phyloP scores from a whole-genome alignment of 2,113 vertebrate species.

The Athene noctua region DNA sequence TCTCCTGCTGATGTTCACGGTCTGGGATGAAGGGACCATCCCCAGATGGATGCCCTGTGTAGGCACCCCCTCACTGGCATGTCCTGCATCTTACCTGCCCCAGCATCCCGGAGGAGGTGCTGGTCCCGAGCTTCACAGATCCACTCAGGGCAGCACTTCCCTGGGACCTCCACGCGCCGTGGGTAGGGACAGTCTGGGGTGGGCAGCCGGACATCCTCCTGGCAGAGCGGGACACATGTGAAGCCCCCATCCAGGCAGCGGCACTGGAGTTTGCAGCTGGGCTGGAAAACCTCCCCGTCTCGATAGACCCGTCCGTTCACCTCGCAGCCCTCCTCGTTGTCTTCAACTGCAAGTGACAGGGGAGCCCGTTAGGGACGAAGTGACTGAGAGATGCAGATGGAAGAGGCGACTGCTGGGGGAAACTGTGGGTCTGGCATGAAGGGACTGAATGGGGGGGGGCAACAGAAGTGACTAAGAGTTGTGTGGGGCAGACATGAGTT shows the following conservation, averaged over 20 bases:
- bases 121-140: slow-evolving; percentile 81
- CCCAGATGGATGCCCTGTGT: not conserved
- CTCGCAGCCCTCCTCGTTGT: slow-evolving; percentile 80
- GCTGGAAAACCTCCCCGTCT: slow-evolving; percentile 89
- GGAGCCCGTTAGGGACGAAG: not conserved
- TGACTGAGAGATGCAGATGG: not conserved
- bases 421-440: accelerated
- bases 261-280: slow-evolving; percentile 84
- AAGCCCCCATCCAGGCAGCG: slow-evolving; percentile 84
- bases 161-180: slow-evolving; percentile 75
- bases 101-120: slow-evolving; percentile 36
- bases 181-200: slow-evolving; percentile 86
- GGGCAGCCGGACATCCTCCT: slow-evolving; percentile 77
- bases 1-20: not conserved
- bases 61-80: not conserved
- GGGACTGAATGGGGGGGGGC: not conserved
- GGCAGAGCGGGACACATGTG: slow-evolving; percentile 83
- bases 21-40: not conserved
- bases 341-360: slow-evolving; percentile 68
- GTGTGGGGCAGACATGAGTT: not conserved
- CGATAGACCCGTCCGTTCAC: slow-evolving; percentile 82
- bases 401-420: not conserved
- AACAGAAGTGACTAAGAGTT: not conserved
- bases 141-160: slow-evolving; percentile 93
- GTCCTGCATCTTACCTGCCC: slow-evolving; percentile 70